Conservation (phyloP, 2,113 vertebrate genomes). For the Aleadryas rufinucha region DNA sequence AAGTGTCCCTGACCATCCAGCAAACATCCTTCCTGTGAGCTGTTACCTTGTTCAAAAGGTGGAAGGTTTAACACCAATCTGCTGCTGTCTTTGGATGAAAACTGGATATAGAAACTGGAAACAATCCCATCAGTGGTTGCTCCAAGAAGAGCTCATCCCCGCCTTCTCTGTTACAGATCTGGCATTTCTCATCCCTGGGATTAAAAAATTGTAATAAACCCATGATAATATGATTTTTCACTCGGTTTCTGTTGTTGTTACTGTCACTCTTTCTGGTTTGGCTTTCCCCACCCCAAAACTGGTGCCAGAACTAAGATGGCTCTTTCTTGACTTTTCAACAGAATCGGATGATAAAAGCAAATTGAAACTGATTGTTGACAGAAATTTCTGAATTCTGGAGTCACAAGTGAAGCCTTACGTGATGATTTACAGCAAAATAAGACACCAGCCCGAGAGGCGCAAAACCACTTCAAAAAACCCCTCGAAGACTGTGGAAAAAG, state of each 20-base stretch:
- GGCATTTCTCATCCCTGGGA: neutral
- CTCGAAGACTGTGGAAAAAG: neutral
- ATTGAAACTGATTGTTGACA: neutral
- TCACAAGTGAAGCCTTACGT: neutral
- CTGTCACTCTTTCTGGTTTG: neutral
- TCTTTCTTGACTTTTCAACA: neutral
- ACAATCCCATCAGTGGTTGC: neutral
- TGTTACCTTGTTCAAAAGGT: rapidly evolving
- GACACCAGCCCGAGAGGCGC: rapidly evolving
- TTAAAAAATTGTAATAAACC: neutral
- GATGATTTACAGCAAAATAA: neutral
- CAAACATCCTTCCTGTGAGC: rapidly evolving
- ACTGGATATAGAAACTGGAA: neutral
- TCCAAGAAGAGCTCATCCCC: neutral
- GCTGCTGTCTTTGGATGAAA: neutral
- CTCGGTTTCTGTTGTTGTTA: neutral
- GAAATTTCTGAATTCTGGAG: neutral
- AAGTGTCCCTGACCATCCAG: neutral
- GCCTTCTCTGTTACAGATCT: neutral
- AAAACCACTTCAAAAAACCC: conserved; percentile 59
- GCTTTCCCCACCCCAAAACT: neutral
- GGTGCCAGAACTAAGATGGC: neutral
- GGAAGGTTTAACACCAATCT: too few relatives aligned
- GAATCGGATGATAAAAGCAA: neutral
- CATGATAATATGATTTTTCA: neutral